Conservation (phyloP, 2,797 vertebrate species). For the Loris lydekkerianus region DNA sequence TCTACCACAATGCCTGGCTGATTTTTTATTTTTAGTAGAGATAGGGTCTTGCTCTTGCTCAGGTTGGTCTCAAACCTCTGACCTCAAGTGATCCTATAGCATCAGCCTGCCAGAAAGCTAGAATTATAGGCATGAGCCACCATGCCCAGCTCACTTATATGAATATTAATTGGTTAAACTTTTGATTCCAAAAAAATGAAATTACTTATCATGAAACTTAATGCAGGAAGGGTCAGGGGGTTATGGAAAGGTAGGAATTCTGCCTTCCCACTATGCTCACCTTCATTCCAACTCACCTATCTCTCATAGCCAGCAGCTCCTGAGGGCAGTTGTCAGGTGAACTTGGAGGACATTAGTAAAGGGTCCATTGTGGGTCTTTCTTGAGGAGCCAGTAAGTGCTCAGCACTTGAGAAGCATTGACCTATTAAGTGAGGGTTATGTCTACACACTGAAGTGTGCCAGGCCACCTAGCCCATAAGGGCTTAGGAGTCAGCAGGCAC, state of each 20-base stretch:
- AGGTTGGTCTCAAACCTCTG: too few species aligned
- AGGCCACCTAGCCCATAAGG: neutral
- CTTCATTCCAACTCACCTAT: neutral
- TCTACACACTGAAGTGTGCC: neutral
- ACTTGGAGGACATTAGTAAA: neutral
- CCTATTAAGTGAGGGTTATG: neutral
- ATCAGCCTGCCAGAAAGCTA: too few species aligned
- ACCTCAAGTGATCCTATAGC: too few species aligned
- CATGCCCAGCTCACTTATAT: neutral
- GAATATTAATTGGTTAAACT: constrained; percentile 21
- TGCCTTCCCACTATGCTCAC: neutral
- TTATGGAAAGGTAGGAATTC: neutral
- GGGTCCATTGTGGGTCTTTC: neutral
- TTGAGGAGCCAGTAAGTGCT: neutral
- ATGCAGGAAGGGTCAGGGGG: neutral
- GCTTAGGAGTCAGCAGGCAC: too few species aligned
- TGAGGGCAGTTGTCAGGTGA: neutral
- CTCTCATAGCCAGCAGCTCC: neutral
- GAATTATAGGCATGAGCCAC: too few species aligned
- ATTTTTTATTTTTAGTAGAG: too few species aligned
- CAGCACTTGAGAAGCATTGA: neutral
- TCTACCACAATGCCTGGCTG: too few species aligned
- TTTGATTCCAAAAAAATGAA: constrained; percentile 6
- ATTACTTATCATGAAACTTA: neutral
- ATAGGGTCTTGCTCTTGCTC: too few species aligned